Base-by-base conservation (phyloP, 1,140 invertebrate species). In the Aphaenogaster ashmeadi region DNA sequence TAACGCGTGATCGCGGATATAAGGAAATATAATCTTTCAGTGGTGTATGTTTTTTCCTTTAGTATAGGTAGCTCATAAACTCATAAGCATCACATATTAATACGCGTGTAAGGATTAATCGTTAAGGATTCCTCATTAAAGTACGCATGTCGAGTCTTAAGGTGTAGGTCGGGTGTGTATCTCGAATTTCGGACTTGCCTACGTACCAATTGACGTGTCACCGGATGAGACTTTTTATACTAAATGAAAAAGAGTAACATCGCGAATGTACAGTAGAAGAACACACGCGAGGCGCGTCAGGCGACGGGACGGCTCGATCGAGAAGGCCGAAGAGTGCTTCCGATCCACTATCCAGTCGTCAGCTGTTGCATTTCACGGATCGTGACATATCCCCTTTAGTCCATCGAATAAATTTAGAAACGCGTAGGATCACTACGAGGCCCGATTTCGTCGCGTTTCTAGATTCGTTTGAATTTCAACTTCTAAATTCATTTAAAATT, bases 1-100 rank as follows among this genome's bases (percentile, higher is more conserved):
- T 58, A 90, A 79, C 72, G 52, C 56, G 67, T 27, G 92, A 92
- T 90, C 89, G 84, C 88, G 88, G 41, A 60, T 88, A 91, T 93
- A 92, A 92, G 90, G 89, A 81, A 71, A 38, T 90, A 92, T 94
- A 93, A 92, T 92, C 87, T 91, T 93, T 93, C 84, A 91, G 92
- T 93, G 92, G 91, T 95, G 93, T 94, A 93, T 93, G 92, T 94
- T 94, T 94, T 81, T 92, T 94, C 90, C 91, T 94, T 95, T 94
- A 95, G 91, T 92, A 94, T 90, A 81, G 84, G 86, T 95, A 94
- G 93, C 88, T 93, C 90, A 93, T 94, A 94, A 93, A 94, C 85
- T 92, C 92, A 95, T 95, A 95, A 95, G 93, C 93, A 94, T 95
- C 92, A 93, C 89, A 86, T 94, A 93, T 89, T 92, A 90, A 89